Evolutionary conservation across 2,113 vertebrate genomes (phyloP).

Genomic region (Elanoides forficatus): DNA sequence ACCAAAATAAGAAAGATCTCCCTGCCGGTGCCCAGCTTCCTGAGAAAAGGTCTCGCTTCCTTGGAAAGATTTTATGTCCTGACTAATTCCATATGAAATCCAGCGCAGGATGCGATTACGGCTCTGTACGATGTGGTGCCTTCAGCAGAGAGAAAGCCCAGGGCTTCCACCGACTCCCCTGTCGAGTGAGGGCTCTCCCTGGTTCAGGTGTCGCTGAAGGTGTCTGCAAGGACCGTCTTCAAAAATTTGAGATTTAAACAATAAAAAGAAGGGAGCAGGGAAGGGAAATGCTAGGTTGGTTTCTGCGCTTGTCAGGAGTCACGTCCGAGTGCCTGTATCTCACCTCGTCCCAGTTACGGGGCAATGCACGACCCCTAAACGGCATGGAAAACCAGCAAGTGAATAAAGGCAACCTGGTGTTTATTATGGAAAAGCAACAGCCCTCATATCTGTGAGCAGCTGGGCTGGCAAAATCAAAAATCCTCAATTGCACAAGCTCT

Average conservation of each 20-base stretch:
- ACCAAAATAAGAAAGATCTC: neutral
- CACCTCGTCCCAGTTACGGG: neutral
- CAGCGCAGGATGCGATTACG: fast-evolving
- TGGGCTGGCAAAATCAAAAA: neutral
- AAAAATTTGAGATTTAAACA: neutral
- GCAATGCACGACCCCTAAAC: fast-evolving
- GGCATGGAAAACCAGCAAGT: fast-evolving
- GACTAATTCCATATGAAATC: neutral
- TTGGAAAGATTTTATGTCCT: neutral
- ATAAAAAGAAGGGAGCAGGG: neutral
- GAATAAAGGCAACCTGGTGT: neutral
- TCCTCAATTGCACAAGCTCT: fast-evolving
- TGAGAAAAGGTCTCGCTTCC: neutral
- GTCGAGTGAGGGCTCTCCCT: neutral
- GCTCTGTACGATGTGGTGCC: fast-evolving
- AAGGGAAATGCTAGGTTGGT: neutral
- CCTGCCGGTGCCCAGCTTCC: neutral
- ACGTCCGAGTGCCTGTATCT: fast-evolving
- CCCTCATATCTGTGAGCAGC: neutral
- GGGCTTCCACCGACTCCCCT: neutral
- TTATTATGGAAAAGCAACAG: neutral
- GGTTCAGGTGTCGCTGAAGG: neutral
- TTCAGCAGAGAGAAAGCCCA: neutral
- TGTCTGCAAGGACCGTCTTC: neutral
- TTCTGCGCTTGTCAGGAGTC: neutral